Evolutionary conservation across 2,797 vertebrate species (phyloP).

Genomic region (Hydrocynus forskahlii): DNA sequence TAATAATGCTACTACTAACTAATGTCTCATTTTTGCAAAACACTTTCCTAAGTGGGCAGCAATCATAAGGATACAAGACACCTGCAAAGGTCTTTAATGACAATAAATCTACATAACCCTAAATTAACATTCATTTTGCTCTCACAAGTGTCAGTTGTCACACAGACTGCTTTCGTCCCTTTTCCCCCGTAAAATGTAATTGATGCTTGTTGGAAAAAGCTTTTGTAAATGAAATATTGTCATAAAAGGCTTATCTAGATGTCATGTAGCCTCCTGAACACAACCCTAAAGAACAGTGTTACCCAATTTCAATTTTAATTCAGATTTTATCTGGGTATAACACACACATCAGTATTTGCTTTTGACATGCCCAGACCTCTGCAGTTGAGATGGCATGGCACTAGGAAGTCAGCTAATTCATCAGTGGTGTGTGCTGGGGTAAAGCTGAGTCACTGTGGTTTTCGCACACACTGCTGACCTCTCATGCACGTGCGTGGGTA

Average conservation of each 20-base stretch:
- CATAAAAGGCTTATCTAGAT: too few relatives aligned
- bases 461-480: constrained; percentile 22
- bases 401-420: constrained; percentile 22
- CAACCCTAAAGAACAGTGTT: too few relatives aligned
- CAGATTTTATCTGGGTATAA: background rate
- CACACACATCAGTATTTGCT: background rate
- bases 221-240: too few relatives aligned
- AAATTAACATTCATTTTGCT: too few relatives aligned
- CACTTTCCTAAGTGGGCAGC: too few relatives aligned
- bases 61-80: too few relatives aligned
- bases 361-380: constrained; percentile 3
- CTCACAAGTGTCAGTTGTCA: background rate
- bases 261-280: background rate
- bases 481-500: background rate
- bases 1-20: too few relatives aligned
- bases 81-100: too few relatives aligned
- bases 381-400: constrained; percentile 4
- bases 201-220: too few relatives aligned
- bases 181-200: too few relatives aligned
- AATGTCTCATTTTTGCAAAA: too few relatives aligned
- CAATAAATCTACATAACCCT: too few relatives aligned
- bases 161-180: background rate
- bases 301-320: background rate
- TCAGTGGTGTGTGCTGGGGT: constrained; percentile 5
- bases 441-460: constrained; percentile 22